Conservation (phyloP, 2,113 vertebrate genomes). For the Jaculus jaculus region DNA sequence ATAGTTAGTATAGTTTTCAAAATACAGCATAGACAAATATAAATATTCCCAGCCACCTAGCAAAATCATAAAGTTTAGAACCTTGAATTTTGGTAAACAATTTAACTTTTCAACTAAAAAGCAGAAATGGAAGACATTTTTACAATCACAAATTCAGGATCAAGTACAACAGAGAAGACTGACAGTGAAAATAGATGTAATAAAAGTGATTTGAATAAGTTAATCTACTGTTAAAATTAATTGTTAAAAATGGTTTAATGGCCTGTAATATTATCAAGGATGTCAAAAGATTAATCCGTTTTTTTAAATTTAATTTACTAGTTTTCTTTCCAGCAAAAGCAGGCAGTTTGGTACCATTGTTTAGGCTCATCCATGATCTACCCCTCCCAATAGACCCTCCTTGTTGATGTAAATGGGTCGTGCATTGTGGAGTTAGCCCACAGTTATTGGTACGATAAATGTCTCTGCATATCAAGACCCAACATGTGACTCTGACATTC, state of each 20-base stretch:
- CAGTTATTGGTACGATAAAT: too few species aligned
- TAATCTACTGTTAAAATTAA: not conserved
- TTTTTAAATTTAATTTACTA: too few species aligned
- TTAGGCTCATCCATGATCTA: too few species aligned
- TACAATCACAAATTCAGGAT: not conserved
- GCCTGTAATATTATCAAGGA: not conserved
- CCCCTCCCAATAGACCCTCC: too few species aligned
- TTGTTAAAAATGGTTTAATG: not conserved
- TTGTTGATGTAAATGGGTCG: too few species aligned
- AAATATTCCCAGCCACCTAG: not conserved
- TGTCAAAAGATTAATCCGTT: not conserved
- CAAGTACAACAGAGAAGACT: not conserved
- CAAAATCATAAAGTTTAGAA: not conserved
- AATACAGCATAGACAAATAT: not conserved
- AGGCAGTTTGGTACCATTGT: too few species aligned
- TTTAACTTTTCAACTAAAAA: not conserved
- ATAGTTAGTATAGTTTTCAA: not conserved
- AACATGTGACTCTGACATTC: too few species aligned
- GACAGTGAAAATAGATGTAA: not conserved
- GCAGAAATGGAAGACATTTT: not conserved
- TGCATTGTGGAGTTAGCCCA: too few species aligned
- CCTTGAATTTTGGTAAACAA: not conserved
- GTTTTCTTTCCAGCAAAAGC: too few species aligned
- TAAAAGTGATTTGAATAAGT: not conserved
- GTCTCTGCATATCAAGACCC: too few species aligned